Conservation (phyloP, 2,888 invertebrate species). For the Ophioninae sp. region DNA sequence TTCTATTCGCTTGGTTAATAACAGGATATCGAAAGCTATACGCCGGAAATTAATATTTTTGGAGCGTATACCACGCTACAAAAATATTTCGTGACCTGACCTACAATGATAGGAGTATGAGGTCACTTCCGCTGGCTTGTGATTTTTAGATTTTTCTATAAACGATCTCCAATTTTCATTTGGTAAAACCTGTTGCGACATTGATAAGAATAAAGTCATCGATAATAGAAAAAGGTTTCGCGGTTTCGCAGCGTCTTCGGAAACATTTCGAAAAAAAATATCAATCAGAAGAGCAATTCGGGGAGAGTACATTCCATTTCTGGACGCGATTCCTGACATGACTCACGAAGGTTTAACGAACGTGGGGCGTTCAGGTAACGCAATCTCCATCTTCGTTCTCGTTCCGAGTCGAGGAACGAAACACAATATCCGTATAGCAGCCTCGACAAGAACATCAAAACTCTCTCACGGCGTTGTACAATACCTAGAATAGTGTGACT, state of each 20-base stretch:
- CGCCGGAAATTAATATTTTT: not conserved
- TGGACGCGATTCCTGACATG: not conserved
- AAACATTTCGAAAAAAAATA: not conserved
- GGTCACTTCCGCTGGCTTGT: no score
- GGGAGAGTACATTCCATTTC: not conserved
- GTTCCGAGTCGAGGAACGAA: slow-evolving; percentile 59
- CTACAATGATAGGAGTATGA: not conserved
- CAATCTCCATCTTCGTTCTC: slow-evolving; percentile 28
- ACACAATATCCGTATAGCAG: slow-evolving; percentile 66
- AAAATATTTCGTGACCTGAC: not conserved
- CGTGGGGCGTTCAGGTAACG: slow-evolving; percentile 47
- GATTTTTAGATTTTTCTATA: no score
- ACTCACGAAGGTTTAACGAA: slow-evolving; percentile 35
- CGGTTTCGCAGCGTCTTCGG: not conserved
- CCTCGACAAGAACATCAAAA: slow-evolving; percentile 51
- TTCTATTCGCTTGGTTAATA: not conserved
- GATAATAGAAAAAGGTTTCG: no score
- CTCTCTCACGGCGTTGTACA: slow-evolving; percentile 68
- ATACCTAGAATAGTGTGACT: slow-evolving; percentile 71
- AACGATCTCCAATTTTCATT: no score
- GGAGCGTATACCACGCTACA: not conserved
- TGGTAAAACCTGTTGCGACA: no score
- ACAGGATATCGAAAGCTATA: not conserved
- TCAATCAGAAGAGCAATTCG: not conserved
- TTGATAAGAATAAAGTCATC: no score